Evolutionary conservation across 2,888 invertebrate genomes (phyloP).

Genomic region (Aspidiotus destructor): DNA sequence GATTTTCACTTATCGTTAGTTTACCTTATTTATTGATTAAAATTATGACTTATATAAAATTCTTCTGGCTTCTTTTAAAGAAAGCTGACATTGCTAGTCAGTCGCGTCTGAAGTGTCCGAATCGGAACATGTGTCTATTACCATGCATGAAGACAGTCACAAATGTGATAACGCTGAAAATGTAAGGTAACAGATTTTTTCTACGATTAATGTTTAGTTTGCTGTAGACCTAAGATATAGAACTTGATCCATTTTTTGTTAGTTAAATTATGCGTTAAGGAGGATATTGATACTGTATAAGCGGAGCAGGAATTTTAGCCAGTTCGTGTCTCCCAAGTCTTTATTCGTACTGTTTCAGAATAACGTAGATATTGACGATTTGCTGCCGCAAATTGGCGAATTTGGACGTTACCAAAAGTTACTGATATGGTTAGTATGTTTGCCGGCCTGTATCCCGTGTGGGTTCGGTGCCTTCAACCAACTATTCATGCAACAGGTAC

Average conservation of each 20-base stretch:
- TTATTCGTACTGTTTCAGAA: constrained; percentile 41
- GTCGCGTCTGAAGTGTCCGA: constrained; percentile 1
- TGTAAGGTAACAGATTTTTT: constrained; percentile 21
- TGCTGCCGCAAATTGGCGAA: constrained; percentile 75
- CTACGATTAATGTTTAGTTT: background rate
- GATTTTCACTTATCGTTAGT: no score
- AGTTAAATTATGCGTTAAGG: no score
- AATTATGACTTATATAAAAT: constrained; percentile 23
- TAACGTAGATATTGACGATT: constrained; percentile 70
- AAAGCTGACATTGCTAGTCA: constrained; percentile 3
- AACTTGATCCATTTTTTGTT: no score
- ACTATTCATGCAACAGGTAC: constrained; percentile 80
- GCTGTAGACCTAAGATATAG: background rate
- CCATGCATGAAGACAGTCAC: constrained; percentile 18
- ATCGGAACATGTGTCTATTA: background rate
- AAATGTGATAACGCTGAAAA: constrained; percentile 13
- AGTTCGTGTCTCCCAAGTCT: background rate
- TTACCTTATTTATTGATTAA: constrained; percentile 16
- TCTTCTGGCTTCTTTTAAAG: constrained; percentile 30
- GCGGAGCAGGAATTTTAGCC: no score
- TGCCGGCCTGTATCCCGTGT: constrained; percentile 81
- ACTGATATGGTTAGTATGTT: constrained; percentile 72
- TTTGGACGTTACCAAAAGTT: constrained; percentile 82
- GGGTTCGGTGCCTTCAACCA: constrained; percentile 90
- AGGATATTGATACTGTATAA: no score